Conservation (phyloP, 2,113 vertebrate genomes). For the Sinosuthora webbiana region DNA sequence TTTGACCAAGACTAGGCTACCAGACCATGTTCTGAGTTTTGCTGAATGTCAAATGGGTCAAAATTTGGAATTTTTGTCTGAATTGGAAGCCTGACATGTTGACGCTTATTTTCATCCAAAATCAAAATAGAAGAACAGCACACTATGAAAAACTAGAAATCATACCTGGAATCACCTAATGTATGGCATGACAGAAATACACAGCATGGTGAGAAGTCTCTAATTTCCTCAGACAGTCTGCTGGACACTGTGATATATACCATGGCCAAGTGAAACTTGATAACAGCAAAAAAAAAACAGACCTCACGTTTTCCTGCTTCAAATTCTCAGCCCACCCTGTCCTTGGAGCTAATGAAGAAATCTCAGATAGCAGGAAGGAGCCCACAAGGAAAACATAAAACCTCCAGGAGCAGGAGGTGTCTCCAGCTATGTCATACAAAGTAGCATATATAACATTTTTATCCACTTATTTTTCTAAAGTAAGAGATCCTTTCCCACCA, state of each 20-base stretch:
- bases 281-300: neutral
- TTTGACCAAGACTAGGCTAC: neutral
- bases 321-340: neutral
- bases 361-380: slow-evolving; percentile 31
- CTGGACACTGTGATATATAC: neutral
- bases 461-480: neutral
- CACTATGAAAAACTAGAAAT: neutral
- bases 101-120: neutral
- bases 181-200: neutral
- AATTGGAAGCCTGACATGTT: neutral
- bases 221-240: neutral
- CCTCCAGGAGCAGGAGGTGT: neutral
- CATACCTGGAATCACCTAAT: neutral
- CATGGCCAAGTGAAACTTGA: neutral
- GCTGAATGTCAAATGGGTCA: neutral
- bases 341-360: slow-evolving; percentile 29
- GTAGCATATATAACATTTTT: neutral
- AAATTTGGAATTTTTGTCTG: neutral
- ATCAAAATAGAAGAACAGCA: neutral
- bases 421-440: neutral
- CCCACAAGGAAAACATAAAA: slow-evolving; percentile 24
- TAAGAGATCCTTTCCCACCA: neutral
- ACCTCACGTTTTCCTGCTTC: slow-evolving; percentile 15
- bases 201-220: neutral
- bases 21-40: neutral